These are phyloP conservation scores for Borostomias antarcticus DNA, from an alignment of 2,797 vertebrate genomes.

Conservation along the genomic window DNA sequence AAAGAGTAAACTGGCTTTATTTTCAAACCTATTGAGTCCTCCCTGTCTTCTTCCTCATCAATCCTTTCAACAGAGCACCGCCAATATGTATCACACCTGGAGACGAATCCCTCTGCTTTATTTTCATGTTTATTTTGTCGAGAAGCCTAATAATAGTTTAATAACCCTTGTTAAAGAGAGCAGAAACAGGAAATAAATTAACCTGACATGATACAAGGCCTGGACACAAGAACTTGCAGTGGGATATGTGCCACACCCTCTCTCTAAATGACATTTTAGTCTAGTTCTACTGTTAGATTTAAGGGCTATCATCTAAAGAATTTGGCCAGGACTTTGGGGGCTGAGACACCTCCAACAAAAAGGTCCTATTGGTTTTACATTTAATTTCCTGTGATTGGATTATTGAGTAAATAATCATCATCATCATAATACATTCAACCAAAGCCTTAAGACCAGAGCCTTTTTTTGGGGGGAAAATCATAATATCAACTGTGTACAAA, in stretches of 20 bases:
- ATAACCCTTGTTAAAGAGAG: conserved; percentile 40
- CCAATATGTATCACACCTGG: not conserved
- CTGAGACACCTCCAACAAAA: conserved; percentile 20
- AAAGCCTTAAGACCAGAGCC: not conserved
- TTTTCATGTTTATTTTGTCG: conserved; percentile 38
- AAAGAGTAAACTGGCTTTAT: not conserved
- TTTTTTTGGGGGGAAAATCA: too few species aligned
- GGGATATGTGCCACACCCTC: conserved; percentile 23
- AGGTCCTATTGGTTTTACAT: conserved; percentile 12
- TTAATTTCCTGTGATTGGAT: conserved; percentile 28
- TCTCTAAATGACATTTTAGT: conserved; percentile 32
- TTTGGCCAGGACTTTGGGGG: conserved; percentile 9
- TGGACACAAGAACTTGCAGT: conserved; percentile 28
- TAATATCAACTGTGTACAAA: conserved; percentile 4
- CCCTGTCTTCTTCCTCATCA: not conserved
- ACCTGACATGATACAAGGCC: conserved; percentile 44
- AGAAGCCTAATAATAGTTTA: conserved; percentile 49
- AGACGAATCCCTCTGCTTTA: not conserved
- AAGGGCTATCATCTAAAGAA: conserved; percentile 26
- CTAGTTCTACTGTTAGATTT: conserved; percentile 25
- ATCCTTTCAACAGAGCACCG: conserved; percentile 2
- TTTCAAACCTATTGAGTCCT: not conserved
- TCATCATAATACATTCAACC: not conserved
- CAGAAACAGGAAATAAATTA: conserved; percentile 51
- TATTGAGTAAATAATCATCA: too few species aligned